Evolutionary conservation across 2,888 invertebrate species (phyloP).

Genomic region (Germaria angustata): DNA sequence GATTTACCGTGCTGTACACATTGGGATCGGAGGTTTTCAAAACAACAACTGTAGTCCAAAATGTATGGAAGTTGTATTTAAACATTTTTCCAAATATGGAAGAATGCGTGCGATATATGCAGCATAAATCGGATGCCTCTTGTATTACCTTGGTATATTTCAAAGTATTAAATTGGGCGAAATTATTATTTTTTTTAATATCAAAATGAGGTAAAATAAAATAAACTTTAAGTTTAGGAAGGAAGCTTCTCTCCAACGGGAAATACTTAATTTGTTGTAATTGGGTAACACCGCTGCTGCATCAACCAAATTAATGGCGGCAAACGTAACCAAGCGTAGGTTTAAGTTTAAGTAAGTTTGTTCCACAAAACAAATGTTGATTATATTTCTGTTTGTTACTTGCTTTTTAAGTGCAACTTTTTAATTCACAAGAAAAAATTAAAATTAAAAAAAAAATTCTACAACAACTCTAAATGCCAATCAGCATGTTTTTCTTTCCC

Average conservation of each 20-base stretch:
- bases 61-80: too few species aligned
- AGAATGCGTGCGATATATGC: too few species aligned
- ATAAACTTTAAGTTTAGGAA: background rate
- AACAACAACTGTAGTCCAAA: too few species aligned
- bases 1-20: too few species aligned
- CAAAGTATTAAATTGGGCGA: too few species aligned
- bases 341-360: constrained; percentile 40
- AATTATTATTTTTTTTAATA: too few species aligned
- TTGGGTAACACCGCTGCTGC: constrained; percentile 40
- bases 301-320: constrained; percentile 45
- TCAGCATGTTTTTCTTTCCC: constrained; percentile 61
- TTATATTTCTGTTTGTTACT: background rate
- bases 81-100: too few species aligned
- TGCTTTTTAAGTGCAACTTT: constrained; percentile 36
- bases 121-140: too few species aligned
- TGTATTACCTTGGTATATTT: too few species aligned
- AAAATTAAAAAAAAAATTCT: constrained; percentile 41
- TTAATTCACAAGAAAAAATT: constrained; percentile 51
- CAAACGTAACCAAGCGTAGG: constrained; percentile 42
- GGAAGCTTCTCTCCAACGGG: background rate
- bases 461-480: constrained; percentile 65
- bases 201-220: too few species aligned
- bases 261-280: background rate
- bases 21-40: too few species aligned
- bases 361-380: constrained; percentile 30